Conservation (phyloP, 2,888 invertebrate genomes). For the Syrphus vitripennis region DNA sequence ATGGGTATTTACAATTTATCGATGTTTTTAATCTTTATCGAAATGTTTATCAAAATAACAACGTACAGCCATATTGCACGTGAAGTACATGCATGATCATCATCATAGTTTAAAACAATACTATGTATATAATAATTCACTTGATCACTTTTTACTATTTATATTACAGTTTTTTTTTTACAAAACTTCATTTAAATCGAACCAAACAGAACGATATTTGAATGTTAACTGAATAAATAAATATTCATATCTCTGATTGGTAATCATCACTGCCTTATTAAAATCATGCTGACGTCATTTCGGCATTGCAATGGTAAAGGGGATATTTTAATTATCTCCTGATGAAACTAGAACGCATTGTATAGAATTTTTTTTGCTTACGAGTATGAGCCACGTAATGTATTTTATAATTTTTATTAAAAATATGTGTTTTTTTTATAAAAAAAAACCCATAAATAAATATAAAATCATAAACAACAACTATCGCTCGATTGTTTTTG, state of each 20-base stretch:
- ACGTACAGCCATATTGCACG: conserved; percentile 24
- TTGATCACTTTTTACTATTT: conserved; percentile 17
- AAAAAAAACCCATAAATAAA: too few species aligned
- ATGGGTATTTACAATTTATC: neutral
- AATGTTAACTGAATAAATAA: conserved; percentile 22
- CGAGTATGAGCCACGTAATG: too few species aligned
- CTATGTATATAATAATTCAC: neutral
- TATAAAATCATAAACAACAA: neutral
- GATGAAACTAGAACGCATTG: neutral
- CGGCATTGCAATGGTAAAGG: neutral
- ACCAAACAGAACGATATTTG: neutral
- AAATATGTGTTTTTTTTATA: too few species aligned
- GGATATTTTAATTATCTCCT: neutral
- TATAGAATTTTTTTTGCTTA: neutral
- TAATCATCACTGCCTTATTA: neutral
- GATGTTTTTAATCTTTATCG: neutral
- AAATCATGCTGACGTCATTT: neutral
- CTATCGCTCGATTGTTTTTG: neutral
- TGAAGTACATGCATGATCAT: conserved; percentile 16
- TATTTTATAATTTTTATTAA: too few species aligned
- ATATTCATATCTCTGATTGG: neutral
- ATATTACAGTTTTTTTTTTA: neutral
- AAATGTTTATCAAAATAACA: neutral
- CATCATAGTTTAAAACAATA: neutral
- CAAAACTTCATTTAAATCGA: neutral